Evolutionary conservation across 1,140 invertebrate species (phyloP), one percentile per base, ranked within the genome.

Genomic region (Caenorhabditis remanei): DNA sequence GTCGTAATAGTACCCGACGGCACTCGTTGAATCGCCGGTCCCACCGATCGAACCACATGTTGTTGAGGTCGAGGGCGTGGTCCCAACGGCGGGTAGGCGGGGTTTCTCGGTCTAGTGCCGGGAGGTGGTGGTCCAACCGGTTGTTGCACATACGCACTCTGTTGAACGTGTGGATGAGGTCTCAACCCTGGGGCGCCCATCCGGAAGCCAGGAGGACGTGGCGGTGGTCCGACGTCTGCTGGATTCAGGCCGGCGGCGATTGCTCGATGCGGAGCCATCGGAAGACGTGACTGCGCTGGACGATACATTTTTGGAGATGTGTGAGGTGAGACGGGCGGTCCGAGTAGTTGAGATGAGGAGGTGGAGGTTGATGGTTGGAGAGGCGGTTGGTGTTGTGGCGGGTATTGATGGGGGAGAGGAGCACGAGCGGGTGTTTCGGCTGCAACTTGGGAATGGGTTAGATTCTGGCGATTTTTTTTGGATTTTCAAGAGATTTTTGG

Each of bases 191-290:
- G 32, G 0, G 32, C 32, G 32, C 32, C 32, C 32, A 32, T 2
- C 32, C 32, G 0, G 32, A 32, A 32, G 2, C 32, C 32, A 32
- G 32, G 32, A 32, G 32, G 1, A 32, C 32, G 32, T 32, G 32
- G 32, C 32, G 32, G 32, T 32, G 50, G 50, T 16, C 50, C 50
- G 50, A 79, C 71, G 24, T 79, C 71, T 4, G 71, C 71, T 14
- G 71, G 71, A 32, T 79, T 79, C 7, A 79, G n/a, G 1, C 71
- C 71, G 4, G 43, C 43, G 13, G 71, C 71, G 3, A 79, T 79
- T 5, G 71, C 71, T 4, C 71, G 71, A 79, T 79, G 71, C 40
- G 71, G 71, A 24, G 71, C 43, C 46, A 79, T 79, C n/a, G 71
- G 71, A 50, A 79, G 46, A n/a, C 46, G 43, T 50, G 71, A 79